Evolutionary conservation across 2,888 invertebrate species (phyloP).

Genomic region (Ypsolopha sequella): DNA sequence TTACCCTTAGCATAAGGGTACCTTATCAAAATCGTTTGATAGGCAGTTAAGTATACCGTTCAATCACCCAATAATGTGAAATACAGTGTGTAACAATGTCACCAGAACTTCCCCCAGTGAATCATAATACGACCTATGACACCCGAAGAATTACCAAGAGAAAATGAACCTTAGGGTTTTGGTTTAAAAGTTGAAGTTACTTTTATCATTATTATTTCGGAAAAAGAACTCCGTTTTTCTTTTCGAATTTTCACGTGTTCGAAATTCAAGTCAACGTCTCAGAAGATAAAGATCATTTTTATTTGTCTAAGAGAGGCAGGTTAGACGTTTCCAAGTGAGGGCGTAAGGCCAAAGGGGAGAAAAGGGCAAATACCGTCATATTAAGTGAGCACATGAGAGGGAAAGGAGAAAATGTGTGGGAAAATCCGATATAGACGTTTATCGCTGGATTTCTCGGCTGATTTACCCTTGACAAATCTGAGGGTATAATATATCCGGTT

Average conservation of each 20-base stretch:
- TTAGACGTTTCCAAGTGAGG: constrained; percentile 15
- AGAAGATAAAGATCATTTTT: constrained; percentile 14
- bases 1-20: constrained; percentile 41
- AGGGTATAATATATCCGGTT: constrained; percentile 40
- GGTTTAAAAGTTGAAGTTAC: not conserved
- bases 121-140: constrained; percentile 21
- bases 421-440: constrained; percentile 70
- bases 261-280: not conserved
- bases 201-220: constrained; percentile 15
- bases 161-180: constrained; percentile 9
- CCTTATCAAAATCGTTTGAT: constrained; percentile 56
- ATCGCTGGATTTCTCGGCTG: constrained; percentile 67
- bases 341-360: constrained; percentile 35
- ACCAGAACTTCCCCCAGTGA: constrained; percentile 38
- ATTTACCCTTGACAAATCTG: constrained; percentile 65
- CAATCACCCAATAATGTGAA: constrained; percentile 70
- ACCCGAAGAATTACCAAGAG: not conserved
- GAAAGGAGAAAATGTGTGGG: constrained; percentile 68
- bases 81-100: constrained; percentile 68
- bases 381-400: constrained; percentile 71
- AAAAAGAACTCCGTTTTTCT: constrained; percentile 50
- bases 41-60: constrained; percentile 53
- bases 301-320: constrained; percentile 1
- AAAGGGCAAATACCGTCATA: constrained; percentile 66
- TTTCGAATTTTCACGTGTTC: constrained; percentile 7